Percentiles rank a stretch among this genome's conserved stretches.
These are phyloP conservation scores for Antechinus flavipes DNA, from an alignment of 2,113 vertebrate genomes.

Conservation along the genomic window DNA sequence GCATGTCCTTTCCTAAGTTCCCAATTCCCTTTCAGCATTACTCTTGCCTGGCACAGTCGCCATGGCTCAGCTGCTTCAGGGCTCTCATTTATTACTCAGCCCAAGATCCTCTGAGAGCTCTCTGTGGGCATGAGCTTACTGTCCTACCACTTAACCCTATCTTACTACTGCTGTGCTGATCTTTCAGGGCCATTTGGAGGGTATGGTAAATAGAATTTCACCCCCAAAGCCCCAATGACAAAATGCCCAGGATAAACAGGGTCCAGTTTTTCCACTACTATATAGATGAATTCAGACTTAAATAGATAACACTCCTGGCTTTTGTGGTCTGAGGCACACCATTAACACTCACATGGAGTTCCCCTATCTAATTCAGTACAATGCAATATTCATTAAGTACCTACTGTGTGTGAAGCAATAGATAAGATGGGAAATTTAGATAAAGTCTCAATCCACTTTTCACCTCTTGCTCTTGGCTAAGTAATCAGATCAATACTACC, in stretches of 20 bases:
- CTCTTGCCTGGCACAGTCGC: conserved; percentile 2
- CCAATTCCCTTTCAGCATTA: neutral
- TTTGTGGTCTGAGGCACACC: neutral
- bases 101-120: conserved; percentile 39
- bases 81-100: conserved; percentile 56
- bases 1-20: conserved; percentile 41
- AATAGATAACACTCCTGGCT: neutral
- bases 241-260: neutral
- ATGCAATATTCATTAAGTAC: conserved; percentile 44
- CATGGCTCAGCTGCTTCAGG: conserved; percentile 35
- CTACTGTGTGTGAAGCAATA: neutral
- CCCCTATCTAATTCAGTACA: conserved; percentile 9
- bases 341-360: neutral
- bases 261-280: neutral
- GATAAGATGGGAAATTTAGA: neutral
- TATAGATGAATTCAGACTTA: neutral
- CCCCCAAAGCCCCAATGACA: neutral
- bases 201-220: neutral
- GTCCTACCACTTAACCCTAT: neutral
- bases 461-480: neutral
- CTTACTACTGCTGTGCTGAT: neutral
- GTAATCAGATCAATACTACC: neutral
- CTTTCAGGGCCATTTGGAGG: conserved; percentile 22
- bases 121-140: conserved; percentile 45
- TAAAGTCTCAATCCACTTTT: neutral